Conservation (phyloP, 2,797 vertebrate genomes). For the Channallabes apus region DNA sequence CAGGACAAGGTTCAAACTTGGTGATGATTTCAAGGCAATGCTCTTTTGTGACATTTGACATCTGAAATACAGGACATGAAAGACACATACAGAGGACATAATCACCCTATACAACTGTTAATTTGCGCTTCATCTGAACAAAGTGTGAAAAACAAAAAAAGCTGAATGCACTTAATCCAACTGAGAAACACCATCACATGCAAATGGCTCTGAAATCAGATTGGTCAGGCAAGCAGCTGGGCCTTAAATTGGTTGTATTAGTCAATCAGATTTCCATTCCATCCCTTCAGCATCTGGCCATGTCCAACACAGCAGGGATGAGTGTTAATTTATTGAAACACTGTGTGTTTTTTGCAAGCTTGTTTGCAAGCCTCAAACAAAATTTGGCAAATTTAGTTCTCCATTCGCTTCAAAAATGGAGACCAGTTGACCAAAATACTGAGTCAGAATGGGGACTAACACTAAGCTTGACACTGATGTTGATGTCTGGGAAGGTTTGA, state of each 20-base stretch:
- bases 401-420: constrained; percentile 13
- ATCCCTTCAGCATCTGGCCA: constrained; percentile 67
- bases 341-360: constrained; percentile 42
- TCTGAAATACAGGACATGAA: constrained; percentile 69
- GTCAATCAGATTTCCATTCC: constrained; percentile 64
- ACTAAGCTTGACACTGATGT: neutral
- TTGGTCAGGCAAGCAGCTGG: constrained; percentile 20
- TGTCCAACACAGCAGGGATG: constrained; percentile 30
- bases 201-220: constrained; percentile 2
- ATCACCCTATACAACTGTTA: neutral
- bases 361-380: constrained; percentile 40
- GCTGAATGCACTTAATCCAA: neutral
- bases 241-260: constrained; percentile 55
- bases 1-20: constrained; percentile 92
- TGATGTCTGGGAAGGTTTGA: neutral
- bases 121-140: neutral
- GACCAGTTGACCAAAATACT: constrained; percentile 4
- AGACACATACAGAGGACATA: constrained; percentile 17
- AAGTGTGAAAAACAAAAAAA: neutral
- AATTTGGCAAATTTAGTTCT: constrained; percentile 45
- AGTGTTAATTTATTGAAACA: constrained; percentile 23
- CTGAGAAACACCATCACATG: constrained; percentile 4
- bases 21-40: constrained; percentile 87
- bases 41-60: constrained; percentile 85
- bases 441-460: neutral